phyloP scores from a whole-genome alignment of 2,888 invertebrate species.

The Lycocerus yunnanus region DNA sequence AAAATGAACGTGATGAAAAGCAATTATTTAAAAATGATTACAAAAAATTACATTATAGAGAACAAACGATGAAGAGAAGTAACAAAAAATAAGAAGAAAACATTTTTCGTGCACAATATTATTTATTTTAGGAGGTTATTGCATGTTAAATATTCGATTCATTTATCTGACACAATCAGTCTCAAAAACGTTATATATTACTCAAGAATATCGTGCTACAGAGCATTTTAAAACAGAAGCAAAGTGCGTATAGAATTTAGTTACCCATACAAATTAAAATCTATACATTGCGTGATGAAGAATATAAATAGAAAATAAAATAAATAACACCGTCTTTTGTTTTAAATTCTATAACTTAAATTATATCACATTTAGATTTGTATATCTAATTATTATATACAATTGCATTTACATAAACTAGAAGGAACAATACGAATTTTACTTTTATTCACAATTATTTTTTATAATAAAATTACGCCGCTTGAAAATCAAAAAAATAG shows the following conservation, averaged over 20 bases:
- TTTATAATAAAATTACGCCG: background rate
- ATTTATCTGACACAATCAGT: conserved; percentile 42
- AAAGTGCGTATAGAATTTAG: conserved; percentile 38
- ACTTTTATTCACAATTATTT: background rate
- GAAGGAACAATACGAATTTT: conserved; percentile 20
- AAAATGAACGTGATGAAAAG: background rate
- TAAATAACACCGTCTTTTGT: conserved; percentile 39
- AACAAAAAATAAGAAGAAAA: conserved; percentile 14
- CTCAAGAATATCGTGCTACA: conserved; percentile 37
- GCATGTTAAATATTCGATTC: conserved; percentile 41
- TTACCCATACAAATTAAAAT: conserved; percentile 41
- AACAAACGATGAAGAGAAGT: conserved; percentile 13
- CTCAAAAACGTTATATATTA: conserved; percentile 37
- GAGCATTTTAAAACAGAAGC: conserved; percentile 37
- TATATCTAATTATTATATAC: conserved; percentile 22
- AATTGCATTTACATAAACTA: conserved; percentile 15
- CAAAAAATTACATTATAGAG: conserved; percentile 6
- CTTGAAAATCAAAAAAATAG: background rate
- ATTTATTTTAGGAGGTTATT: conserved; percentile 38
- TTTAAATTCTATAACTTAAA: conserved; percentile 45
- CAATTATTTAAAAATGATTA: background rate
- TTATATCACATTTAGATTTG: conserved; percentile 48
- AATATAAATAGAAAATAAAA: conserved; percentile 34
- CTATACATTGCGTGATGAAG: conserved; percentile 40
- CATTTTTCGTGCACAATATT: conserved; percentile 26